Conservation (phyloP, 2,797 vertebrate genomes). For the Sciurus vulgaris region DNA sequence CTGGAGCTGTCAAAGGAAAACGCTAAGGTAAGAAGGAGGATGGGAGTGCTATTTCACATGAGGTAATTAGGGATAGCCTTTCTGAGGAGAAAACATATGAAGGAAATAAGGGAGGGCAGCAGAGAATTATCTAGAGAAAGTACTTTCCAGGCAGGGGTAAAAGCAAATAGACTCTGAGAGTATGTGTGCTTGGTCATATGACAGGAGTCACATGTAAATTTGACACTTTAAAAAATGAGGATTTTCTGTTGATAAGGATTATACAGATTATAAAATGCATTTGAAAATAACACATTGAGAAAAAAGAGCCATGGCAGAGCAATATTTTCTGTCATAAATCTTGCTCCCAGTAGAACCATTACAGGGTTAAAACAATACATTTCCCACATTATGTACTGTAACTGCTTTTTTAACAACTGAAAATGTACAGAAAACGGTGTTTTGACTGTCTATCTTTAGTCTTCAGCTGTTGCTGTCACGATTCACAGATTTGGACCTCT, state of each 20-base stretch:
- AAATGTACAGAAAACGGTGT: slow-evolving; percentile 84
- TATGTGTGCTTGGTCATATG: background rate
- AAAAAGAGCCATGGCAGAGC: background rate
- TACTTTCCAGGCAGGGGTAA: background rate
- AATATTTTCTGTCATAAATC: background rate
- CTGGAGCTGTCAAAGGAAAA: background rate
- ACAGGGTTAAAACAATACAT: slow-evolving; percentile 74
- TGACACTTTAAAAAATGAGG: background rate
- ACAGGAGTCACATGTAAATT: background rate
- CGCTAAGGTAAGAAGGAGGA: background rate
- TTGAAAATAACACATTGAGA: slow-evolving; percentile 3
- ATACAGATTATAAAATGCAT: background rate
- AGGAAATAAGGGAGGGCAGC: background rate
- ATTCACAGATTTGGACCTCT: slow-evolving; percentile 82
- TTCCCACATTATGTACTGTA: slow-evolving; percentile 74
- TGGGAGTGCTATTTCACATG: background rate
- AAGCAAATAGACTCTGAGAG: background rate
- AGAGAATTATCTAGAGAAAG: background rate
- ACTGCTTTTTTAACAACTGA: slow-evolving; percentile 81
- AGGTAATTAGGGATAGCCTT: background rate
- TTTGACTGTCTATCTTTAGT: slow-evolving; percentile 87
- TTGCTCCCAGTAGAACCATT: slow-evolving; percentile 20
- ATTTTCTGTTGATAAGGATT: background rate
- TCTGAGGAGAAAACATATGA: background rate
- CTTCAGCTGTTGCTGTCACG: slow-evolving; percentile 83